phyloP scores from a whole-genome alignment of 35 echinoderm and acorn worm genomes.

The Ophiothrix spiculata region DNA sequence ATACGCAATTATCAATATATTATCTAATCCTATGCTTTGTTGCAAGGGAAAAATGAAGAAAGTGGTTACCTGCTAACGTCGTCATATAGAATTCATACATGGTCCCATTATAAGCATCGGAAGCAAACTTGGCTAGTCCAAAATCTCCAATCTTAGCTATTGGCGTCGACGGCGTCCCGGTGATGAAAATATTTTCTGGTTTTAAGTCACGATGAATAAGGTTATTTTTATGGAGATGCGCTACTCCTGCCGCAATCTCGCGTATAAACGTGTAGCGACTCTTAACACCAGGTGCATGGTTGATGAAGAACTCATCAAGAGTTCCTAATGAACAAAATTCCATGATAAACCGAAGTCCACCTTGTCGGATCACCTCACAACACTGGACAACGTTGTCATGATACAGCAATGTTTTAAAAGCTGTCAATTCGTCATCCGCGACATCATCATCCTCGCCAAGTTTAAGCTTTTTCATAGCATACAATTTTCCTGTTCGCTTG shows the following conservation, averaged over 20 bases:
- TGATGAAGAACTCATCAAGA: not conserved
- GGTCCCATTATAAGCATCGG: not conserved
- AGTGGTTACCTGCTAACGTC: not conserved
- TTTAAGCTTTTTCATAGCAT: not conserved
- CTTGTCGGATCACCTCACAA: not conserved
- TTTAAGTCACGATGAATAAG: not conserved
- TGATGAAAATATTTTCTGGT: not conserved
- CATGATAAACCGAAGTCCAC: not conserved
- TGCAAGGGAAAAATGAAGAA: no score
- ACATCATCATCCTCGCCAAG: not conserved
- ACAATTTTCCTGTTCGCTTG: not conserved
- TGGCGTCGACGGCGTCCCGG: not conserved
- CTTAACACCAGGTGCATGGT: not conserved
- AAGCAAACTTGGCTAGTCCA: not conserved
- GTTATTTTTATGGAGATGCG: not conserved
- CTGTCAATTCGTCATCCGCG: not conserved
- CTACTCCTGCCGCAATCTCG: not conserved
- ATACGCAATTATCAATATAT: no score
- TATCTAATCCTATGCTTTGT: no score
- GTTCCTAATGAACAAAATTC: not conserved
- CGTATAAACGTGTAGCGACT: not conserved
- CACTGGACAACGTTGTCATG: not conserved
- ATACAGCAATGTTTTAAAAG: not conserved
- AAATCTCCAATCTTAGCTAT: not conserved
- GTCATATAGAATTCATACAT: not conserved